phyloP scores from a whole-genome alignment of 2,113 vertebrate species.

The Gracilinanus agilis region DNA sequence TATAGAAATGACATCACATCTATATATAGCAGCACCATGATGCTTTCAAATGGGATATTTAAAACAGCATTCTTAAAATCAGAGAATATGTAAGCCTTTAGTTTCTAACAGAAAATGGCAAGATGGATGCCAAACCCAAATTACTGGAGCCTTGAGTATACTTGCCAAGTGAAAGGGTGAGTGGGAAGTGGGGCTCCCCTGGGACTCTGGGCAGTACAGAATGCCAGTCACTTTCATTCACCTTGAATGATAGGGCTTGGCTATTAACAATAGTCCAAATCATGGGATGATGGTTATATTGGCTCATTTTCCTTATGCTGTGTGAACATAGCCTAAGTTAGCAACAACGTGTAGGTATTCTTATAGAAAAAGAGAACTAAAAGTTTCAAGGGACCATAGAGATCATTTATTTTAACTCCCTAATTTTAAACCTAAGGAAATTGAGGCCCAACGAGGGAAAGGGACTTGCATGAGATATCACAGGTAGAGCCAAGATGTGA shows the following conservation, averaged over 20 bases:
- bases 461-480: not conserved
- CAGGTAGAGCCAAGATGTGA: not conserved
- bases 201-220: not conserved
- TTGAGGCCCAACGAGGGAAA: not conserved
- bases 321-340: not conserved
- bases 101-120: not conserved
- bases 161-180: not conserved
- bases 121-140: not conserved
- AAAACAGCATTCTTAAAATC: slow-evolving; percentile 3
- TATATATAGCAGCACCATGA: fast-evolving
- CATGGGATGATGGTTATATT: not conserved
- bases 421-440: not conserved
- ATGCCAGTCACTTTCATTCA: not conserved
- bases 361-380: not conserved
- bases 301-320: not conserved
- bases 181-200: not conserved
- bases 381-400: not conserved
- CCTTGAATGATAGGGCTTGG: not conserved
- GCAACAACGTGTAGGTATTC: not conserved
- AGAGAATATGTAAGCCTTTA: not conserved
- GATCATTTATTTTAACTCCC: not conserved
- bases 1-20: not conserved
- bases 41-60: fast-evolving
- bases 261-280: not conserved
- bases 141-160: too few species aligned